Evolutionary conservation across 2,888 invertebrate genomes (phyloP).

Genomic region (Ormyrus pomaceus): DNA sequence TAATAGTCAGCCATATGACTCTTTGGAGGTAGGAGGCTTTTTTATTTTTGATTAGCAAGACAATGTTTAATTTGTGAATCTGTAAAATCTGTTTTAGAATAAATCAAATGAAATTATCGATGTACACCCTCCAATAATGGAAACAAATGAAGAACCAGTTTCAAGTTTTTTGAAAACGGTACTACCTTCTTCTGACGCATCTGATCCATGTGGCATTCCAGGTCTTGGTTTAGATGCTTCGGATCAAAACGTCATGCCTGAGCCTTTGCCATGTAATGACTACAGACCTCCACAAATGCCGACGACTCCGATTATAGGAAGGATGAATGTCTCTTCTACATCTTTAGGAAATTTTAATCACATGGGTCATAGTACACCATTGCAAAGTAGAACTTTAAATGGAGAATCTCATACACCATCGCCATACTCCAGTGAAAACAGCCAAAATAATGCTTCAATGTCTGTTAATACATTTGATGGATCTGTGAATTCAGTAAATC

Average conservation of each 20-base stretch:
- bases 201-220: slow-evolving; percentile 68
- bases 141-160: slow-evolving; percentile 67
- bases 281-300: slow-evolving; percentile 74
- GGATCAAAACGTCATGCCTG: slow-evolving; percentile 60
- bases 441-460: slow-evolving; percentile 67
- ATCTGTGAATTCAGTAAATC: slow-evolving; percentile 62
- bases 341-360: slow-evolving; percentile 62
- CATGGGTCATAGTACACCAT: slow-evolving; percentile 70
- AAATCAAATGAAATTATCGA: slow-evolving; percentile 80
- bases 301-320: slow-evolving; percentile 65
- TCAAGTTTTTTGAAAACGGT: slow-evolving; percentile 79
- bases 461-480: slow-evolving; percentile 63
- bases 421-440: slow-evolving; percentile 73
- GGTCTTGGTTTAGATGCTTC: slow-evolving; percentile 70
- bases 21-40: slow-evolving; percentile 67
- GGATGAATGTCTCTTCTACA: slow-evolving; percentile 61
- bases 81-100: slow-evolving; percentile 66
- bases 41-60: neutral
- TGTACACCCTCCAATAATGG: slow-evolving; percentile 75
- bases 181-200: slow-evolving; percentile 75
- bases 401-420: slow-evolving; percentile 71
- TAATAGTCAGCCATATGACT: slow-evolving; percentile 68
- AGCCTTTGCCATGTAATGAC: slow-evolving; percentile 66
- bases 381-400: slow-evolving; percentile 66
- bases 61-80: neutral